These are phyloP conservation scores for Diceros bicornis DNA, from an alignment of 2,797 vertebrate species.

Conservation along the genomic window DNA sequence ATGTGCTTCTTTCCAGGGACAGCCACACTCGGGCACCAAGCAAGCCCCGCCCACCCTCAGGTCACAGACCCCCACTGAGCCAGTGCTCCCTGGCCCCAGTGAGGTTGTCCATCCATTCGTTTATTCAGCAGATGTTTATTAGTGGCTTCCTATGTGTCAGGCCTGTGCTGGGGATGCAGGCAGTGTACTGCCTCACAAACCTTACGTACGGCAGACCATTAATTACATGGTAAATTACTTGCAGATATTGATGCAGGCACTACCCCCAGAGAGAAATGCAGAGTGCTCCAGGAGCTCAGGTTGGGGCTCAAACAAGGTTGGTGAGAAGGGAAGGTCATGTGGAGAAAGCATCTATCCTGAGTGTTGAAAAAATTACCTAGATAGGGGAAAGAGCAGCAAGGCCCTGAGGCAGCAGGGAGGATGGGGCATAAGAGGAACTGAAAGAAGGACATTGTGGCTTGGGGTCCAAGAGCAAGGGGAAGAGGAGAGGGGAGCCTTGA, in stretches of 20 bases:
- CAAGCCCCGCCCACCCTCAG: neutral
- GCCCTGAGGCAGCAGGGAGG: neutral
- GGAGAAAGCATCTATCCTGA: neutral
- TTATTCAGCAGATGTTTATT: neutral
- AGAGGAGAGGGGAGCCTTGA: neutral
- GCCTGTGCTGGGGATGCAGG: neutral
- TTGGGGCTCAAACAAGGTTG: neutral
- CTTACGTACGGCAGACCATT: neutral
- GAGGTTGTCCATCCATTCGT: neutral
- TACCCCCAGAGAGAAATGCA: neutral
- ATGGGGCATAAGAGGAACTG: no score
- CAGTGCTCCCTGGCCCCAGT: neutral
- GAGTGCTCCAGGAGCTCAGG: neutral
- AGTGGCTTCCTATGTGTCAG: neutral
- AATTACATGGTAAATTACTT: neutral
- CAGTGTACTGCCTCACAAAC: neutral
- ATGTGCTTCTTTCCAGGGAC: neutral
- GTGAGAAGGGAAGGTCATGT: neutral
- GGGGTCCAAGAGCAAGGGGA: neutral
- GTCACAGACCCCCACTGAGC: neutral
- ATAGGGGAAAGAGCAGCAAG: neutral
- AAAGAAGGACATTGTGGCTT: neutral
- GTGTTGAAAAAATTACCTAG: neutral
- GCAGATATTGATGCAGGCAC: neutral
- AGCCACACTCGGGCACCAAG: neutral